Percentiles rank a stretch among this genome's conserved stretches.
phyloP scores from a whole-genome alignment of 2,888 invertebrate genomes.

The Erebia ligea region DNA sequence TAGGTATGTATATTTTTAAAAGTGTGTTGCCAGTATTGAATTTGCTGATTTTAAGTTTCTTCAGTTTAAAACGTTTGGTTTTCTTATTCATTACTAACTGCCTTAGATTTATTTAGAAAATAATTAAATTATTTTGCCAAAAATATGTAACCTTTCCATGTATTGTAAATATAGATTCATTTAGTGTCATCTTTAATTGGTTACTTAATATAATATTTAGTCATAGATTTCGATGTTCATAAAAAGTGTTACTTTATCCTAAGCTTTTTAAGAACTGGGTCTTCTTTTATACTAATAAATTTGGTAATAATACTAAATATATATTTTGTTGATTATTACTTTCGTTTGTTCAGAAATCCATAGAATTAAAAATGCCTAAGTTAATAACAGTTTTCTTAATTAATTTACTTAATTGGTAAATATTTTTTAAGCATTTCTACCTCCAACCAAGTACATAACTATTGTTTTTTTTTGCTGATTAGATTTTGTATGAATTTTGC shows the following conservation, averaged over 20 bases:
- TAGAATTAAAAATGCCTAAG: not conserved
- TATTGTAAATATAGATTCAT: constrained; percentile 72
- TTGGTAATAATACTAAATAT: constrained; percentile 25
- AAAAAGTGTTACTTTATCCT: constrained; percentile 42
- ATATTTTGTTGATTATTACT: constrained; percentile 28
- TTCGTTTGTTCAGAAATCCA: constrained; percentile 13
- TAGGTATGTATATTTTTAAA: not conserved
- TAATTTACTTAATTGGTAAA: not conserved
- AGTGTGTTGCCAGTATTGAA: constrained; percentile 39
- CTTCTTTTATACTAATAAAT: constrained; percentile 45
- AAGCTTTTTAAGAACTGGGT: constrained; percentile 45
- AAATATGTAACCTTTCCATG: constrained; percentile 63
- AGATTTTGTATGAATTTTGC: not conserved
- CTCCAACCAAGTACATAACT: not conserved
- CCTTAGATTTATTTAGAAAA: constrained; percentile 54
- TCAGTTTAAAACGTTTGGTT: constrained; percentile 32
- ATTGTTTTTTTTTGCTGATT: not conserved
- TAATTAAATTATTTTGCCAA: constrained; percentile 78
- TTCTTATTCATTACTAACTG: constrained; percentile 46
- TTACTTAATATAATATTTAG: constrained; percentile 51
- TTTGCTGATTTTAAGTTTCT: constrained; percentile 20
- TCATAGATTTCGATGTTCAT: constrained; percentile 53
- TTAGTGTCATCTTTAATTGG: constrained; percentile 51
- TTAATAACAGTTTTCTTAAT: not conserved
- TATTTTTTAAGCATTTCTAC: not conserved